Percentiles rank a stretch among this genome's conserved stretches.
Conservation (phyloP, 2,113 vertebrate genomes). For the Corythoichthys intestinalis region DNA sequence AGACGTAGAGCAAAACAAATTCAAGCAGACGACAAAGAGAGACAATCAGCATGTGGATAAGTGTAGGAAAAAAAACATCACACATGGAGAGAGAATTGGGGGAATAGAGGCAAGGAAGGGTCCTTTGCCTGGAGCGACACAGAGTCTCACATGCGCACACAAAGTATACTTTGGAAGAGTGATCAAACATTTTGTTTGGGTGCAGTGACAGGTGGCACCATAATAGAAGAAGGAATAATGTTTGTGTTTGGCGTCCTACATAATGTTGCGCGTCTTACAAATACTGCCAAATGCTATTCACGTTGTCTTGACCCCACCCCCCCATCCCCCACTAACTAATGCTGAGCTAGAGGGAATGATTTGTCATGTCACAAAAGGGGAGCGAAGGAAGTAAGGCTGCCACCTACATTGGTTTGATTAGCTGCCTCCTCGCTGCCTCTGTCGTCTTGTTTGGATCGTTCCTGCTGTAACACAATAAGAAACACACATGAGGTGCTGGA, state of each 20-base stretch:
- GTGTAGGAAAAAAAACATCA: conserved; percentile 5
- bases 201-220: conserved; percentile 44
- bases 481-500: conserved; percentile 36
- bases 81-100: conserved; percentile 23
- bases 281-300: conserved; percentile 29
- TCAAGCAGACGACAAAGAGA: background rate
- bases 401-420: conserved; percentile 75
- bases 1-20: conserved; percentile 14
- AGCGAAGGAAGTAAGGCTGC: conserved; percentile 15
- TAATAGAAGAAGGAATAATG: conserved; percentile 26
- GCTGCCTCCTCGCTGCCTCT: conserved; percentile 66
- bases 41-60: conserved; percentile 21
- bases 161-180: conserved; percentile 25
- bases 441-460: conserved; percentile 70
- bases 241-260: conserved; percentile 46
- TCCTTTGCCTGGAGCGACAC: conserved; percentile 34
- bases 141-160: conserved; percentile 1
- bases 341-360: conserved; percentile 52
- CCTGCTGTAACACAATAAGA: conserved; percentile 65
- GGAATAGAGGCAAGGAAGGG: conserved; percentile 40
- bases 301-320: conserved; percentile 21
- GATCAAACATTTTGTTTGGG: conserved; percentile 46
- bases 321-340: conserved; percentile 27
- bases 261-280: conserved; percentile 14
- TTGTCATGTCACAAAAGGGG: conserved; percentile 48